phyloP scores from a whole-genome alignment of 2,888 invertebrate species.

The Temnothorax rugatulus region DNA sequence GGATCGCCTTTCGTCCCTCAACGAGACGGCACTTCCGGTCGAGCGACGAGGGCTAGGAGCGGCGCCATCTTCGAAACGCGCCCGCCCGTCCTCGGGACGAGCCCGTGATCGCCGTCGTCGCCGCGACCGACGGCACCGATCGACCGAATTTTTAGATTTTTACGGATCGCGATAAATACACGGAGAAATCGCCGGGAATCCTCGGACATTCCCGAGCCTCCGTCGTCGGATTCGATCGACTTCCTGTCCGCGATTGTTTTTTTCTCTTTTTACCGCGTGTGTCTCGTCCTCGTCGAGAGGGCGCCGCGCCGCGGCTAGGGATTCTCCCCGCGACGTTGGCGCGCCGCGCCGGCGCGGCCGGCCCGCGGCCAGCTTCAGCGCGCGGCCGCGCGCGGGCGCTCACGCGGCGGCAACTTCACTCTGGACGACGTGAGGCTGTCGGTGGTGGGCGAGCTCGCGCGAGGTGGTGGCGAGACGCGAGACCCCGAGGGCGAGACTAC shows the following conservation, averaged over 20 bases:
- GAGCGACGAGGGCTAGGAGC: not conserved
- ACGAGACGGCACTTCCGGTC: conserved; percentile 22
- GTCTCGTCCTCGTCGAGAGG: not conserved
- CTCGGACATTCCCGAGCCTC: too few species aligned
- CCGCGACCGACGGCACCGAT: not conserved
- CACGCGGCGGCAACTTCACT: conserved; percentile 66
- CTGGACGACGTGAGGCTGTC: conserved; percentile 54
- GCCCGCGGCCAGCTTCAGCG: conserved; percentile 67
- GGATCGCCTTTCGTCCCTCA: not conserved
- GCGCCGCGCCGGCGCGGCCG: conserved; percentile 51
- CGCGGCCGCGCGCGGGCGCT: conserved; percentile 37
- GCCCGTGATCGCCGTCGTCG: too few species aligned
- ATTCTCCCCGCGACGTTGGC: conserved; percentile 44
- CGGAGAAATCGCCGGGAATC: not conserved
- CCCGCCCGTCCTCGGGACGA: not conserved
- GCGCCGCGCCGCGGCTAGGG: conserved; percentile 47
- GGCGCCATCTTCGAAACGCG: conserved; percentile 44
- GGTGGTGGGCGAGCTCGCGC: conserved; percentile 56
- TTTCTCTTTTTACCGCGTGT: not conserved
- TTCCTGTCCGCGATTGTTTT: not conserved
- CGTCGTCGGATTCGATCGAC: not conserved
- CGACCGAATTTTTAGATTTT: not conserved
- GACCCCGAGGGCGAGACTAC: conserved; percentile 60
- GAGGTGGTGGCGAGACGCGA: conserved; percentile 48
- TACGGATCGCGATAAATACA: not conserved